Base-by-base conservation (phyloP, 2,113 vertebrate species). In the Gymnarchus niloticus region DNA sequence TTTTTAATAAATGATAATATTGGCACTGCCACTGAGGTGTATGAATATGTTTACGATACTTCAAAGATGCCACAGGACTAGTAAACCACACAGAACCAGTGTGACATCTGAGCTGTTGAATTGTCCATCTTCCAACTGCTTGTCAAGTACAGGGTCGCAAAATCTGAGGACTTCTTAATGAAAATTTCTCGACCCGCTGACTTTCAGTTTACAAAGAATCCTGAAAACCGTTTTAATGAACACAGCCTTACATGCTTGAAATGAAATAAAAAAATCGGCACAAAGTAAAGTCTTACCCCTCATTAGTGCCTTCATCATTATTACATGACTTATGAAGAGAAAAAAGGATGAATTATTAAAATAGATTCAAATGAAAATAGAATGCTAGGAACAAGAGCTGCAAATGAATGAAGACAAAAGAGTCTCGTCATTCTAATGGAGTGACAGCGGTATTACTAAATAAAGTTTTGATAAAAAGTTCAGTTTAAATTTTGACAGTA, bases 331-430 rank as follows among this genome's bases (percentile, higher is more conserved):
- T 73, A 73, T 73, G 33, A 73, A 37, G 65, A 73, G 65, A 73
- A 73, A 73, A 69, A 73, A 73, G 12, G 33, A 73, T 73, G 65
- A 73, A 73, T 73, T 37, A 73, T 73, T 73, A 73, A 73, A 73
- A 73, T 73, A 17, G 65, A 73, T 73, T 73, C 28, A 73, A 41
- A 73, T 73, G 28, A 73, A 73, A 73, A 73, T 73, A 73, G 19
- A 37, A 73, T 73, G 65, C 33, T 37, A 28, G 41, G 65, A 33
- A 73, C 65, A 41, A 69, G 65, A 73, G 65, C 65, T 73, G 65
- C 65, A 73, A 73, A 73, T 73, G 65, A 73, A 73, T 73, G 65
- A 73, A 73, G 65, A 73, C 33, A 37, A 73, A 37, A 69, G 28
- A 14, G 41, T 73, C 65, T 73, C 65, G 41, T 41, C 33, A 73